Evolutionary conservation across 1,140 invertebrate genomes (phyloP).

Genomic region (Maniola jurtina): DNA sequence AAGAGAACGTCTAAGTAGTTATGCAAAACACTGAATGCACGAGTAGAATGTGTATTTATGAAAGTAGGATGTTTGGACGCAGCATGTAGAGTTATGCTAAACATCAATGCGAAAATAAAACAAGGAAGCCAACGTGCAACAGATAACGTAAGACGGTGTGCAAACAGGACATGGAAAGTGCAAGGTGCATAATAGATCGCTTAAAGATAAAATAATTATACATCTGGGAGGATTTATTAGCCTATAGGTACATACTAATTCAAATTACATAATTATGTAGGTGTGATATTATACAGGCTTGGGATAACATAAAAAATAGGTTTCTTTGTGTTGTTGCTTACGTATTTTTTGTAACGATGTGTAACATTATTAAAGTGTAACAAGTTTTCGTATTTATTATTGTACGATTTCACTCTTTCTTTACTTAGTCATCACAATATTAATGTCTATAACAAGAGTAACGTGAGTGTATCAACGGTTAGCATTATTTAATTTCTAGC

Average conservation of each 20-base stretch:
- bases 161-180: conserved; percentile 66
- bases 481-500: conserved; percentile 22
- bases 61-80: conserved; percentile 56
- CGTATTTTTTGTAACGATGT: conserved; percentile 69
- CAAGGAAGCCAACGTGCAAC: conserved; percentile 63
- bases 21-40: conserved; percentile 63
- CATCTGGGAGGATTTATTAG: conserved; percentile 13
- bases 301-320: conserved; percentile 67
- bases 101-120: conserved; percentile 50
- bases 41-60: conserved; percentile 56
- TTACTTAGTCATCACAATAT: conserved; percentile 66
- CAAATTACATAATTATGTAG: conserved; percentile 21
- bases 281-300: conserved; percentile 34
- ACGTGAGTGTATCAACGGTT: conserved; percentile 43
- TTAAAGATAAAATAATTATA: conserved; percentile 27
- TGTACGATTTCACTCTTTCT: conserved; percentile 73
- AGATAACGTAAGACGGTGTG: conserved; percentile 51
- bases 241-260: conserved; percentile 16
- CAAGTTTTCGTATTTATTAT: conserved; percentile 61
- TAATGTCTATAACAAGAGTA: conserved; percentile 50
- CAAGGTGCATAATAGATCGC: conserved; percentile 37
- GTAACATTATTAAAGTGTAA: conserved; percentile 72
- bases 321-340: conserved; percentile 59
- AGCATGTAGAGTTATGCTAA: conserved; percentile 46
- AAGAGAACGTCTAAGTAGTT: conserved; percentile 15